phyloP scores from a whole-genome alignment of 2,797 vertebrate species.

The Borostomias antarcticus region DNA sequence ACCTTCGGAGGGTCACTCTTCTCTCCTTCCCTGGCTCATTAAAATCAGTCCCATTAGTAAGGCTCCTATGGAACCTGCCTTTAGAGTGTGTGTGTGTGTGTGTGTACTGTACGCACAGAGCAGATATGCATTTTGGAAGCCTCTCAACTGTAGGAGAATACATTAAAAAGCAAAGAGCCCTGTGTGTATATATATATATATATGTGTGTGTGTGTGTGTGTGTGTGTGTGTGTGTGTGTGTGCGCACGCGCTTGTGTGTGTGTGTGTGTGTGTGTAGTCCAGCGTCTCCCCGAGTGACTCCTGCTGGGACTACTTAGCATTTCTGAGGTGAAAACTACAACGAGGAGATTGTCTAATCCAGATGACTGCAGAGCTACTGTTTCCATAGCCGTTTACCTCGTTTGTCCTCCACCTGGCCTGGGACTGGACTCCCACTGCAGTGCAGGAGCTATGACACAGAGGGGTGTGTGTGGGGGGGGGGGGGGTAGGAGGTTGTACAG shows the following conservation, averaged over 20 bases:
- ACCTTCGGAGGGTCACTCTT: constrained; percentile 76
- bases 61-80: constrained; percentile 72
- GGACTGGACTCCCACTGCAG: constrained; percentile 64
- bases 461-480: constrained; percentile 39
- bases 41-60: constrained; percentile 78
- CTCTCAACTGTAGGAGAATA: constrained; percentile 74
- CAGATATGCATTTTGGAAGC: constrained; percentile 71
- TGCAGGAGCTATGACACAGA: constrained; percentile 3
- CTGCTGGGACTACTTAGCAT: constrained; percentile 87
- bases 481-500: too few relatives aligned
- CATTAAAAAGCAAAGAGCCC: constrained; percentile 75
- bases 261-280: constrained; percentile 22
- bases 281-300: constrained; percentile 73
- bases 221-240: too few relatives aligned
- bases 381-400: constrained; percentile 69
- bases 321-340: constrained; percentile 79
- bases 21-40: constrained; percentile 74
- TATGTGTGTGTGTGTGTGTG: neutral
- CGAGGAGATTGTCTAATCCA: constrained; percentile 85
- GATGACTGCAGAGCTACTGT: constrained; percentile 65
- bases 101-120: constrained; percentile 41
- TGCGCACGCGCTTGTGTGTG: too few relatives aligned
- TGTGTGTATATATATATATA: neutral
- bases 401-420: constrained; percentile 58
- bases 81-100: constrained; percentile 48